Conservation (phyloP, 1,140 invertebrate genomes). For the Trachymyrmex septentrionalis region DNA sequence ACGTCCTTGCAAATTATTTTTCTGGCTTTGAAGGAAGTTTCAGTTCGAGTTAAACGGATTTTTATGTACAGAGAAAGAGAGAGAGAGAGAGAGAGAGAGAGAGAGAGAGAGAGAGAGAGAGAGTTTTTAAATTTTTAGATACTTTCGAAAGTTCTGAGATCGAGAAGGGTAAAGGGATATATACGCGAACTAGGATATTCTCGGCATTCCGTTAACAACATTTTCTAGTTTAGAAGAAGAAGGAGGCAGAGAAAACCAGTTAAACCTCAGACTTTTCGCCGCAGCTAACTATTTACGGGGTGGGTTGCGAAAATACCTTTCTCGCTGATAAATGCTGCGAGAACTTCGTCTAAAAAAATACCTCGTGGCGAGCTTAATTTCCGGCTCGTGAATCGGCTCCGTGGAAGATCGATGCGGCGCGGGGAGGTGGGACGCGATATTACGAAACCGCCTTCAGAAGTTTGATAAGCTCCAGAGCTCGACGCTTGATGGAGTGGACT, state of each 20-base stretch:
- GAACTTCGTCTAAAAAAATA: conserved; percentile 22
- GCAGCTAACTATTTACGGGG: not conserved
- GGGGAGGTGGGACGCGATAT: conserved; percentile 32
- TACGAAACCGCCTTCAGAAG: conserved; percentile 60
- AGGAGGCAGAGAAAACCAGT: conserved; percentile 1
- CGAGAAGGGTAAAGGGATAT: not conserved
- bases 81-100: too few species aligned
- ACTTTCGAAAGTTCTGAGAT: not conserved
- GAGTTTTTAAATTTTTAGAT: conserved; percentile 27
- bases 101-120: too few species aligned
- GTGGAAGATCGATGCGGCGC: conserved; percentile 56
- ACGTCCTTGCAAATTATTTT: conserved; percentile 64
- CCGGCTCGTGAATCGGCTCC: conserved; percentile 34
- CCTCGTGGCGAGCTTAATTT: conserved; percentile 52
- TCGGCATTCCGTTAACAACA: conserved; percentile 12
- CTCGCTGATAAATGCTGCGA: conserved; percentile 26
- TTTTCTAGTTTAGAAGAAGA: not conserved
- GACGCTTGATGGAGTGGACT: conserved; percentile 67
- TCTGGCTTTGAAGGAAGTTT: not conserved
- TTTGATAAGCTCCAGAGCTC: conserved; percentile 58
- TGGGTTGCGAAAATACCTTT: conserved; percentile 10
- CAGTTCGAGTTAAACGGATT: not conserved
- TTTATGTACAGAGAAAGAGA: too few species aligned
- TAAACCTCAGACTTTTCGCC: conserved; percentile 7
- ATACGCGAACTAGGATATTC: not conserved